Evolutionary conservation across 2,113 vertebrate genomes (phyloP), one percentile per base, ranked within the genome.

Genomic region (Spea bombifrons): DNA sequence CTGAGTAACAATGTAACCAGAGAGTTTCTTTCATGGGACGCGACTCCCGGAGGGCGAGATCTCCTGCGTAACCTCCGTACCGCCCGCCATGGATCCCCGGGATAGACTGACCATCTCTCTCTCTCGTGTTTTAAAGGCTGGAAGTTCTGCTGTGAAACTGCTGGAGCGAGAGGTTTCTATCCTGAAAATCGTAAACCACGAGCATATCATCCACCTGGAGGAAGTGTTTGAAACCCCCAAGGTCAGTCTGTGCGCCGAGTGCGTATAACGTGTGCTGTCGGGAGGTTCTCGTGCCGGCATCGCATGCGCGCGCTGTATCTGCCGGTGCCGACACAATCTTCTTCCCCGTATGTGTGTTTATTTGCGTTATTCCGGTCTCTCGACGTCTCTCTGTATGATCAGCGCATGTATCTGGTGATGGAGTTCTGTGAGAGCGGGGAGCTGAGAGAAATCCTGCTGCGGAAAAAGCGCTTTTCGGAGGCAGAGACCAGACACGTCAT

Each of bases 361-460:
- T 53, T 1, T 53, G 2, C 6, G 6, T 10, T 53, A 10, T 10
- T 10, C 50, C 50, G 7, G 6, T 10, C 50, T 10, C 50, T 10
- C 50, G 7, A 2, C 2, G 50, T 53, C 7, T 53, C 1, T 53
- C 50, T 2, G 50, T 7, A 52, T 52, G 50, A 52, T 88, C 84
- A 97, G 93, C 89, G 84, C 86, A 92, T 90, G 84, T 94, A 92
- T 86, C 90, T 97, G 84, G 92, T 95, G 83, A 93, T 91, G 79
- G 94, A 95, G 80, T 87, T 95, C 75, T 94, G 94, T 78, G 90
- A 92, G 78, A 89, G 93, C 82, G 94, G 92, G 76, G 92, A 95
- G 84, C 90, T 96, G 83, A 92, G 88, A 88, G 86, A 90, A 83
- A 86, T 93, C 75, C 83, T 94, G 84, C 78, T 85, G 45, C 88